Evolutionary conservation across 2,888 invertebrate genomes (phyloP).

Genomic region (Drosophila cognata): DNA sequence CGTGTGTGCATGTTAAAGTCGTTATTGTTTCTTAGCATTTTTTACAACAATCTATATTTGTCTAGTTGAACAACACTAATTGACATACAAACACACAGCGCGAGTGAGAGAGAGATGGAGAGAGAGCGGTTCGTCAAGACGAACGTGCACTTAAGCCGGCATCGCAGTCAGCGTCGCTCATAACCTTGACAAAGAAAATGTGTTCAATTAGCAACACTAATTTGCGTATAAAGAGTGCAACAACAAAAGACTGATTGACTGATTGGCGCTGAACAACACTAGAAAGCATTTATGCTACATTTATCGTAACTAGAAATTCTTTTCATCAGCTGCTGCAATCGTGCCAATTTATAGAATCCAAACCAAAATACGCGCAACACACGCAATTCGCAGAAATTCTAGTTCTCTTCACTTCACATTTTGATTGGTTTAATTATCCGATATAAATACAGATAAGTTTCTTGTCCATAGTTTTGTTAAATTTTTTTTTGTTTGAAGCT

Average conservation of each 20-base stretch:
- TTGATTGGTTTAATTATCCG: constrained; percentile 75
- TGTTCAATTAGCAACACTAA: constrained; percentile 60
- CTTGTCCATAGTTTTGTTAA: constrained; percentile 16
- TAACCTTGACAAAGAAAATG: constrained; percentile 75
- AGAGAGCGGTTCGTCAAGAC: constrained; percentile 6
- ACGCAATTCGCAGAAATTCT: constrained; percentile 52
- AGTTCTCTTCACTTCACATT: constrained; percentile 37
- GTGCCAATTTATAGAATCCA: constrained; percentile 32
- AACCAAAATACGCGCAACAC: constrained; percentile 16
- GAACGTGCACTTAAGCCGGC: constrained; percentile 37
- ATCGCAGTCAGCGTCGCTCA: constrained; percentile 27
- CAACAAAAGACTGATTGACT: not conserved
- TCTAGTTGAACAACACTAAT: constrained; percentile 66
- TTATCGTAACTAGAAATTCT: constrained; percentile 27
- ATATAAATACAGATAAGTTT: constrained; percentile 50
- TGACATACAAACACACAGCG: constrained; percentile 50
- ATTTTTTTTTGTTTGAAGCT: constrained; percentile 50
- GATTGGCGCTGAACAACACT: constrained; percentile 15
- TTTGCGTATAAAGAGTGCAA: constrained; percentile 53
- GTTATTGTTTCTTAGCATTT: constrained; percentile 42
- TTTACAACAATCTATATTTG: constrained; percentile 52
- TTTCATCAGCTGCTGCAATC: constrained; percentile 26
- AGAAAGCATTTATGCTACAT: constrained; percentile 19
- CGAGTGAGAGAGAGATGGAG: constrained; percentile 8
- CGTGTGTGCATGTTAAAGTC: constrained; percentile 22